Conservation (phyloP, 2,888 invertebrate genomes). For the Clistopyga incitator region DNA sequence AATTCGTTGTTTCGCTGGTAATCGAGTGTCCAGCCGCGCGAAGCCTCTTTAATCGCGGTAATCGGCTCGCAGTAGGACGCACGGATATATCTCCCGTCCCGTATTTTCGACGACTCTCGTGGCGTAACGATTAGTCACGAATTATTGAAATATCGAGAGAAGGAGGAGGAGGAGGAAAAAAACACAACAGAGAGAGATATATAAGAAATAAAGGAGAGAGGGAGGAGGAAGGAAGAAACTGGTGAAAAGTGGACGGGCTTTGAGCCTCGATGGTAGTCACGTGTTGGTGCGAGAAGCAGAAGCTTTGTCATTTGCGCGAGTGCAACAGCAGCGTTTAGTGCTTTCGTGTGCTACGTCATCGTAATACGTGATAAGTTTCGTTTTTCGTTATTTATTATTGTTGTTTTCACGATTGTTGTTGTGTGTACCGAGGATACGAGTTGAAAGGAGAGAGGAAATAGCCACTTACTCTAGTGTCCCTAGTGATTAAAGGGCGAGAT, state of each 20-base stretch:
- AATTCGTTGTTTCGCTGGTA: not conserved
- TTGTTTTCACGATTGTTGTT: not conserved
- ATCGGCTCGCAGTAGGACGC: not conserved
- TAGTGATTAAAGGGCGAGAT: conserved; percentile 21
- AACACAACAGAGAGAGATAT: no score
- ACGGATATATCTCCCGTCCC: not conserved
- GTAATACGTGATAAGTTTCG: conserved; percentile 3
- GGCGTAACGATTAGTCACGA: not conserved
- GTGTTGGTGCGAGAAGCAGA: conserved; percentile 45
- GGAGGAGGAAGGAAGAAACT: not conserved
- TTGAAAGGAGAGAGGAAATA: conserved; percentile 7
- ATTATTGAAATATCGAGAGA: not conserved
- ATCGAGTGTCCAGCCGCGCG: not conserved
- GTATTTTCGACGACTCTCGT: not conserved
- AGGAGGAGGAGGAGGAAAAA: no score
- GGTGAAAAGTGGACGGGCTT: conserved; percentile 53
- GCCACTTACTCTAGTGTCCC: conserved; percentile 6
- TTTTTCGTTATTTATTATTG: not conserved
- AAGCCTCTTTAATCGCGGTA: conserved; percentile 2
- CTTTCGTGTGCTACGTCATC: conserved; percentile 13
- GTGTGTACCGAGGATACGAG: conserved; percentile 13
- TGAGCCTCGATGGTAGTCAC: conserved; percentile 52
- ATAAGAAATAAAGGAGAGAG: not conserved
- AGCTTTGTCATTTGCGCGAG: conserved; percentile 33
- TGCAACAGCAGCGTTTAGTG: conserved; percentile 21